These are phyloP conservation scores for Trichomycterus rosablanca DNA, from an alignment of 2,113 vertebrate species.

Conservation along the genomic window DNA sequence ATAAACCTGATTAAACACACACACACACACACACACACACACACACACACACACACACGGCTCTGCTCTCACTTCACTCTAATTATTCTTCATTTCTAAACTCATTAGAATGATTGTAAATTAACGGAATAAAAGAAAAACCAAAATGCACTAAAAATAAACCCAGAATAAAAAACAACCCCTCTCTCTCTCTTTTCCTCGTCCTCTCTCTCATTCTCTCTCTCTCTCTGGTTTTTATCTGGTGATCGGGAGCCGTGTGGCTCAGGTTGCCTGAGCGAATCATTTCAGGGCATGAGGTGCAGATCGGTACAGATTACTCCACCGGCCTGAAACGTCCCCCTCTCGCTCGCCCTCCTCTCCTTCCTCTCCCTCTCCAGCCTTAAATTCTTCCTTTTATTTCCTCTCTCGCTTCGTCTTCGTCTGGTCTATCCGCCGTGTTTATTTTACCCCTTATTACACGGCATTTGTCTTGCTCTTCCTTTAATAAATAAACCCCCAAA, in stretches of 20 bases:
- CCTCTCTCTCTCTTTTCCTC: too few relatives aligned
- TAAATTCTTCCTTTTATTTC: too few relatives aligned
- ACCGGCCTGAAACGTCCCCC: neutral
- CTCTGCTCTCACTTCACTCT: neutral
- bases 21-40: neutral
- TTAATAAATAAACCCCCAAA: too few relatives aligned
- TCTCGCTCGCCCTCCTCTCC: neutral
- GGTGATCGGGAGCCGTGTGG: conserved; percentile 2
- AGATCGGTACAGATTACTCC: conserved; percentile 15
- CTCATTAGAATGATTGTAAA: too few relatives aligned
- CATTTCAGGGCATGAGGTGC: conserved; percentile 23
- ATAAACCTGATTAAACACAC: neutral
- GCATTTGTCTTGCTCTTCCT: neutral
- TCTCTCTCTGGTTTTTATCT: conserved; percentile 15
- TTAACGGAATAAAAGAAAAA: too few relatives aligned
- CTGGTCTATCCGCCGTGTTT: too few relatives aligned
- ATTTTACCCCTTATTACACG: too few relatives aligned
- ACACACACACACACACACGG: neutral
- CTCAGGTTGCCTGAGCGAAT: conserved; percentile 30
- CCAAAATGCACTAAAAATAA: too few relatives aligned
- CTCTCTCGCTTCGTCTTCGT: neutral
- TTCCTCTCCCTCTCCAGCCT: neutral
- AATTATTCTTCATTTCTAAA: neutral
- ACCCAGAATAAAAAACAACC: too few relatives aligned
- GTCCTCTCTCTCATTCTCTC: conserved; percentile 16